Percentiles rank a stretch among this genome's conserved stretches.
phyloP scores from a whole-genome alignment of 1,140 invertebrate genomes.

The Glossosoma conforme region DNA sequence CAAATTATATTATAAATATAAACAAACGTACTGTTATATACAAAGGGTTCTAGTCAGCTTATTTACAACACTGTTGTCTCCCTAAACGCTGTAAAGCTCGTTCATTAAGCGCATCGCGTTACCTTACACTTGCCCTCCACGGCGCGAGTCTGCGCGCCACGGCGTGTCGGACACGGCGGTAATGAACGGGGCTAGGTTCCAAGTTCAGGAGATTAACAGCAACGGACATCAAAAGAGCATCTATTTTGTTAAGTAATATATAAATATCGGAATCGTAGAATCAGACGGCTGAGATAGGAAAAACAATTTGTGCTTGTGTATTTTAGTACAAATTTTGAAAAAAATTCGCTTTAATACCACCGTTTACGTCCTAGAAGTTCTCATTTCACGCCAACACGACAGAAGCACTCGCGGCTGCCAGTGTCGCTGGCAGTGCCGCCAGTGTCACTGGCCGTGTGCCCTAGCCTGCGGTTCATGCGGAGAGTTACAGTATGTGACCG shows the following conservation, averaged over 20 bases:
- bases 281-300: constrained; percentile 27
- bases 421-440: no score
- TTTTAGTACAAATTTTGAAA: constrained; percentile 33
- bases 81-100: constrained; percentile 28
- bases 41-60: constrained; percentile 29
- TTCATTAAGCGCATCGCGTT: constrained; percentile 26
- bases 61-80: constrained; percentile 44
- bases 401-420: constrained; percentile 4
- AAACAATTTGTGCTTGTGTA: constrained; percentile 31
- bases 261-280: constrained; percentile 31
- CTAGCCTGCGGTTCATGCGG: constrained; percentile 1
- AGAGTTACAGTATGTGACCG: constrained; percentile 11
- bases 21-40: constrained; percentile 30
- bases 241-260: constrained; percentile 48
- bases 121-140: constrained; percentile 32
- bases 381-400: constrained; percentile 28
- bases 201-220: constrained; percentile 27
- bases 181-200: constrained; percentile 35
- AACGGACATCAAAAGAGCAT: constrained; percentile 38
- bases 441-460: not conserved
- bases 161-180: constrained; percentile 22
- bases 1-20: constrained; percentile 31
- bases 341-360: constrained; percentile 31
- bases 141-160: no score
- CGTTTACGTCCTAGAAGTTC: constrained; percentile 32